Evolutionary conservation across 64 coral and sea anemone genomes (phyloP).

Genomic region (Pocillopora verrucosa): DNA sequence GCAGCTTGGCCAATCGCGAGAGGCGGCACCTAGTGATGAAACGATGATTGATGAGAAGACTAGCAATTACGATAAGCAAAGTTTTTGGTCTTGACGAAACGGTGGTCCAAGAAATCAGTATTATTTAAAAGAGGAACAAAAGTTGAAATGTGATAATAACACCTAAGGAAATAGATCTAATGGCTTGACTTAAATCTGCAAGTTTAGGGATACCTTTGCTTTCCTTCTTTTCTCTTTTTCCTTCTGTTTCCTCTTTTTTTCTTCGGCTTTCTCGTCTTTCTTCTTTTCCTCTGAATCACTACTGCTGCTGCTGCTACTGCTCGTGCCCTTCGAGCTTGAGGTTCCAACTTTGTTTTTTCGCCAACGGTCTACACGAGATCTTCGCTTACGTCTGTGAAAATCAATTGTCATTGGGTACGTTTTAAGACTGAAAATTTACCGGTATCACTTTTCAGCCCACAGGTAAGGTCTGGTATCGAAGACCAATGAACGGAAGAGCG

Average conservation of each 20-base stretch:
- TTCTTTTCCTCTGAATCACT: neutral
- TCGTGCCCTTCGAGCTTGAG: constrained; percentile 39
- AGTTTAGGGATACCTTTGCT: neutral
- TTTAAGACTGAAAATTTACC: too few species aligned
- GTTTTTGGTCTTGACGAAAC: too few species aligned
- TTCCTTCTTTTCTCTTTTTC: constrained; percentile 10
- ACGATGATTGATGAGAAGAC: neutral
- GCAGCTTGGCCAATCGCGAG: constrained; percentile 37
- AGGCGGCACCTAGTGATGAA: neutral
- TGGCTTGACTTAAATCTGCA: neutral
- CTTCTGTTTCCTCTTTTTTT: constrained; percentile 28
- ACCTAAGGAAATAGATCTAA: too few species aligned
- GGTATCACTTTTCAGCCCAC: neutral
- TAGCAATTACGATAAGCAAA: neutral
- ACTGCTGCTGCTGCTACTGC: constrained; percentile 42
- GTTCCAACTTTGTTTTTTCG: constrained; percentile 59
- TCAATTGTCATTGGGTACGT: too few species aligned
- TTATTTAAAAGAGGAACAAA: too few species aligned
- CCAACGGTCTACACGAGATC: constrained; percentile 56
- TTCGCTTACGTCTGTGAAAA: constrained; percentile 43
- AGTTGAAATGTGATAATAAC: too few species aligned
- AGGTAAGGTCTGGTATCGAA: neutral
- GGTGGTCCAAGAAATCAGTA: too few species aligned
- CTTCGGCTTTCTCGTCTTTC: neutral
- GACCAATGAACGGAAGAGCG: too few species aligned